Percentiles rank a stretch among this genome's conserved stretches.
Conservation (phyloP, 2,797 vertebrate species). For the Lithobates pipiens region DNA sequence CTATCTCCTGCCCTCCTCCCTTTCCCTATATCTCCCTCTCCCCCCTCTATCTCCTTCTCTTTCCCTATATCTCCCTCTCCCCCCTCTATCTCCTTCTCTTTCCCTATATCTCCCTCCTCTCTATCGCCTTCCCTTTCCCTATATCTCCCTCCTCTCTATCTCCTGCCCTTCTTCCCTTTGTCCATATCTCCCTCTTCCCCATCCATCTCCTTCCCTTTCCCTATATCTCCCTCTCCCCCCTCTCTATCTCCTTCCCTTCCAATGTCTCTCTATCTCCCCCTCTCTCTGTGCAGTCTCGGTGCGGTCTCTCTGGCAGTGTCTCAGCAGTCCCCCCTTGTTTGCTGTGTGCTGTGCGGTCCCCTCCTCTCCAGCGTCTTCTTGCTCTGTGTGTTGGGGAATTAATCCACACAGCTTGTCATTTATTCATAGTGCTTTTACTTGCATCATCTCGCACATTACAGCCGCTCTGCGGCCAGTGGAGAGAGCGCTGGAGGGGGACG, state of each 20-base stretch:
- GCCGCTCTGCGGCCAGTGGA: not conserved
- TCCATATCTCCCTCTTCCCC: no score
- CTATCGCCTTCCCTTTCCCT: not conserved
- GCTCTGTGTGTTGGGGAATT: slow-evolving; percentile 44
- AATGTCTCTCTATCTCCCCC: not conserved
- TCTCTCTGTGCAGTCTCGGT: not conserved
- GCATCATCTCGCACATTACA: slow-evolving; percentile 38
- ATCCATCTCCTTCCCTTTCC: not conserved
- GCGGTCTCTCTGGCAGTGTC: not conserved
- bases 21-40: no score
- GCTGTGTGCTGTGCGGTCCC: not conserved
- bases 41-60: no score
- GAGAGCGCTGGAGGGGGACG: not conserved
- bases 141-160: no score
- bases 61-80: no score
- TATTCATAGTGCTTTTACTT: slow-evolving; percentile 56
- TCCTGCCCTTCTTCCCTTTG: not conserved
- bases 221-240: not conserved
- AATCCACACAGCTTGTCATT: slow-evolving; percentile 50
- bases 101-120: no score
- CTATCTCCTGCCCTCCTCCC: no score
- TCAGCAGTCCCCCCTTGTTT: not conserved
- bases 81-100: no score
- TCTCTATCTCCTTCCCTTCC: not conserved
- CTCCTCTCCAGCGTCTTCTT: no score